Evolutionary conservation across 2,113 vertebrate species (phyloP), one percentile per base, ranked within the genome.

Genomic region (Coptodon rendalli): DNA sequence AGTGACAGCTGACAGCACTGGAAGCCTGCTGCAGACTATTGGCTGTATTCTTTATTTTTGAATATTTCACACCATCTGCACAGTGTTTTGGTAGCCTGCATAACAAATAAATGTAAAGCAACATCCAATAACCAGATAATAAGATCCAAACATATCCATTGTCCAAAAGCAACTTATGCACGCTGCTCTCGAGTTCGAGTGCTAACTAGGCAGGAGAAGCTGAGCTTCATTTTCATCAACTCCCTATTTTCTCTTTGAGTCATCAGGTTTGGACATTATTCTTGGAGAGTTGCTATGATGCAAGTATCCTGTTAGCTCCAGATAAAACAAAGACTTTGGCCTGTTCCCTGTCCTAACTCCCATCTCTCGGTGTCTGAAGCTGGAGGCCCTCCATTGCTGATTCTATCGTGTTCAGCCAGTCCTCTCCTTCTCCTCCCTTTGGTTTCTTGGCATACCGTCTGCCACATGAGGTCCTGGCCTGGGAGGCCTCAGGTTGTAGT

Each of bases 221-320:
- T 36, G 24, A 90, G 86, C 87, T 88, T 84, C 38, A 85, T 83
- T 91, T 93, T 92, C 93, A 92, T 92, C 86, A 89, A 66, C 82
- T 85, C 89, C 61, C 73, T 90, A 80, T 94, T 95, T 95, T 92
- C 84, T 87, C 90, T 91, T 89, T 93, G 94, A 95, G 91, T 96
- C 93, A 95, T 92, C 91, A 53, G 85, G 81, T 87, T 92, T 89
- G 84, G 84, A 91, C 94, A 85, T 95, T 93, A 94, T 94, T 95
- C 91, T 94, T 93, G 94, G 93, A 95, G 61, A 76, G 80, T 86
- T 57, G 57, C 90, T 85, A 78, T 91, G 93, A 95, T 94, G 92
- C 94, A 91, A 92, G 89, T 78, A 82, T 93, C 56, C 82, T 4
- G 6, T 83, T 87, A 29, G 63, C 83, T 94, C 95, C 94, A 95